Evolutionary conservation across 2,888 invertebrate species (phyloP).

Genomic region (Hyalella azteca): DNA sequence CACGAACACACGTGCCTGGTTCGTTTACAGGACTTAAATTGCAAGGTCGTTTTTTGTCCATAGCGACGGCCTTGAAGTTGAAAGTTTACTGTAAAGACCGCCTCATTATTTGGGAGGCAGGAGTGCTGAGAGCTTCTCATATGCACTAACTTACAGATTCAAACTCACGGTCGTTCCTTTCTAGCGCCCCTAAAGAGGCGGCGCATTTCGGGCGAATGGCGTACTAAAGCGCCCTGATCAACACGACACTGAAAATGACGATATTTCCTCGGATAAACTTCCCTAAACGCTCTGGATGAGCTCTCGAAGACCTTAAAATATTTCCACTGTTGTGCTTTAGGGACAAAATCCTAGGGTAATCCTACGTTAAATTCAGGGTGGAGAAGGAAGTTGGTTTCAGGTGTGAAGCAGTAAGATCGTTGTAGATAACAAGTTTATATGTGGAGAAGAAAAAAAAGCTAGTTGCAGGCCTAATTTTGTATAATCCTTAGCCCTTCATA

Average conservation of each 20-base stretch:
- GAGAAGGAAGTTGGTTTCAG: too few relatives aligned
- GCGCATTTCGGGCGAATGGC: slow-evolving; percentile 11
- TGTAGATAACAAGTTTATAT: too few relatives aligned
- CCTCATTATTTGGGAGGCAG: slow-evolving; percentile 21
- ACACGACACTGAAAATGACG: slow-evolving; percentile 10
- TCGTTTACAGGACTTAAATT: slow-evolving; percentile 6
- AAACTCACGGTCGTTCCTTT: slow-evolving; percentile 13
- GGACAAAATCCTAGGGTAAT: too few relatives aligned
- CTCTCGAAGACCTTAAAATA: not conserved
- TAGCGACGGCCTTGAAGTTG: slow-evolving; percentile 26
- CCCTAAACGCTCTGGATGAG: not conserved
- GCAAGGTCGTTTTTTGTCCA: slow-evolving; percentile 3
- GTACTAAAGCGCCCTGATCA: slow-evolving; percentile 23
- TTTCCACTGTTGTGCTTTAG: too few relatives aligned
- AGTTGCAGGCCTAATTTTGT: too few relatives aligned
- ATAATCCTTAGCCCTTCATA: too few relatives aligned
- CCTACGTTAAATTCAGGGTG: too few relatives aligned
- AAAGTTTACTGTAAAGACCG: slow-evolving; percentile 36
- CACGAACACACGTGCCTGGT: too few relatives aligned
- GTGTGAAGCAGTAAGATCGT: too few relatives aligned
- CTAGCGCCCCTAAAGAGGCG: slow-evolving; percentile 11
- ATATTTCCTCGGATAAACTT: slow-evolving; percentile 8
- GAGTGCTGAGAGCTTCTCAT: slow-evolving; percentile 22
- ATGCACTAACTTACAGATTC: slow-evolving; percentile 35
- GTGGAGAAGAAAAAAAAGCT: too few relatives aligned